Base-by-base conservation (phyloP, 2,888 invertebrate genomes). In the Drosophila mettleri region DNA sequence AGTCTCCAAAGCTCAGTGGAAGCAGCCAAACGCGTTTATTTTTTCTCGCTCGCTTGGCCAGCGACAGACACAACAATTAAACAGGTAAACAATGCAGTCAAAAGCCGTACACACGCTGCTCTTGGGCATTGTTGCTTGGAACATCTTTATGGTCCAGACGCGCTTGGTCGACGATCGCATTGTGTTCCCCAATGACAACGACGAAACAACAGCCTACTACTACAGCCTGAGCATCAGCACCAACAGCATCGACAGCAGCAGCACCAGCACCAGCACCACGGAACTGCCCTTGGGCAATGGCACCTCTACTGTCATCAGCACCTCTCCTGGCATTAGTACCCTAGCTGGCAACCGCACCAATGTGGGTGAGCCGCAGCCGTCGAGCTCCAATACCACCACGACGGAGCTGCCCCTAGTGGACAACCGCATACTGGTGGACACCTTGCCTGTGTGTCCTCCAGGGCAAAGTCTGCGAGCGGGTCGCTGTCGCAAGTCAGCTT, bases 11-110 rank as follows among this genome's bases (percentile, higher is more conserved):
- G 69, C 67, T 70, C 57, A 18, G 72, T 60, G 18, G 60, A 57
- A 89, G 86, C 72, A 59, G 66, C 38, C 64, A 72, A 87, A 87
- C 88, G 89, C 75, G 78, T 74, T 68, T 75, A 61, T 49, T 74
- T 68, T 75, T 63, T 49, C 41, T 8, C n/a, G 45, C 31, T 31
- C 55, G 49, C 46, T 60, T 46, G 29, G 22, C 16, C 33, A 18
- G 12, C 6, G 16, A n/a, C 22, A 16, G 41, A 22, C 14, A n/a
- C 41, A 43, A 4, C 43, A 27, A 10, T 9, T 54, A 34, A 58
- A 38, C 27, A 31, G 41, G 16, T 29, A 51, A 54, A 69, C 63
- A 62, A 81, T 80, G 86, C 59, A 64, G 8, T 34, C 36, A 3
- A 43, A 31, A 61, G 53, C 20, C 24, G 20, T 51, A 18, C 34